Evolutionary conservation across 2,113 vertebrate genomes (phyloP).

Genomic region (Eubucco bourcierii): DNA sequence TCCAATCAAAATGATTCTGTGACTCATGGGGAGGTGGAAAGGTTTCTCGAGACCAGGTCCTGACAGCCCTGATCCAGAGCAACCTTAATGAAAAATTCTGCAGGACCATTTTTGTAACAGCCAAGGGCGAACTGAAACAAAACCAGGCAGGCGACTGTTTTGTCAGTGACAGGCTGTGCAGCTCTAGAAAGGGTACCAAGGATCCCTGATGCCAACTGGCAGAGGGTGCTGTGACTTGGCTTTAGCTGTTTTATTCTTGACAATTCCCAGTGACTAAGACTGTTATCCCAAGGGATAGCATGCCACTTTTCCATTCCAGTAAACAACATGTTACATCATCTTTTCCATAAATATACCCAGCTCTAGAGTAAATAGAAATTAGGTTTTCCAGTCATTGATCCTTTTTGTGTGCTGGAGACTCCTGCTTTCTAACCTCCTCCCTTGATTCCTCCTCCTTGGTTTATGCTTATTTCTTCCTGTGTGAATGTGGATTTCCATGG

Average conservation of each 20-base stretch:
- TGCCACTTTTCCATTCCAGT: not conserved
- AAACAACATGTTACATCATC: fast-evolving
- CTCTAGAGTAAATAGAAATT: not conserved
- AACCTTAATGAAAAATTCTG: fast-evolving
- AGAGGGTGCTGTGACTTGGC: not conserved
- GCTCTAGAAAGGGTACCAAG: not conserved
- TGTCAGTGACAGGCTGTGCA: fast-evolving
- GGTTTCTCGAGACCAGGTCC: not conserved
- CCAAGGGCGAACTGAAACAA: not conserved
- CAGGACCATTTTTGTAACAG: fast-evolving
- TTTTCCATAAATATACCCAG: not conserved
- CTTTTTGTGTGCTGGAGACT: not conserved
- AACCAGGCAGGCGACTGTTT: not conserved
- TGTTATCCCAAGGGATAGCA: not conserved
- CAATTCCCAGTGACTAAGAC: not conserved
- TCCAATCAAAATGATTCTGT: too few species aligned
- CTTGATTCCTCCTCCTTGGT: not conserved
- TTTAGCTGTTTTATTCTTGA: not conserved
- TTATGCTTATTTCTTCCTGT: not conserved
- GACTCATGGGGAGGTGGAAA: not conserved
- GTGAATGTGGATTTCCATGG: not conserved
- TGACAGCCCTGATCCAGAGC: not conserved
- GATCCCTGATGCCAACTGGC: not conserved
- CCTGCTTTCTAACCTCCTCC: not conserved
- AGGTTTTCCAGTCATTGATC: not conserved